phyloP scores from a whole-genome alignment of 1,140 invertebrate genomes.

The Hormaphis cornu region DNA sequence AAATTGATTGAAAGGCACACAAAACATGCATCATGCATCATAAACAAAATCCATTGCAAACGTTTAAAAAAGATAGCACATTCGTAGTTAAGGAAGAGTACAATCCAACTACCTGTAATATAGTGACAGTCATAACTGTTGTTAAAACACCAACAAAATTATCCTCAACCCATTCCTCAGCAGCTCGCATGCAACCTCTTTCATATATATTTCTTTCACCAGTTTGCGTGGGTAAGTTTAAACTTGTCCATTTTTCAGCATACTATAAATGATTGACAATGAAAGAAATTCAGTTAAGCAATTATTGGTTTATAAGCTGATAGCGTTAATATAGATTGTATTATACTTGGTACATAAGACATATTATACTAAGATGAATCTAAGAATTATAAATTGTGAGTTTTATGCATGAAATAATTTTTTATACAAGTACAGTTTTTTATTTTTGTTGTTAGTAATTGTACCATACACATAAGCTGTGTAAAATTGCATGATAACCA shows the following conservation, averaged over 20 bases:
- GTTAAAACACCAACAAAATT: constrained; percentile 81
- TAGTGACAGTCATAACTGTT: constrained; percentile 66
- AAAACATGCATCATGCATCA: background rate
- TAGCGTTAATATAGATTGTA: background rate
- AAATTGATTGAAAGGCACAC: background rate
- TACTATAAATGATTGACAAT: constrained; percentile 34
- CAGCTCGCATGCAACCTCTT: constrained; percentile 81
- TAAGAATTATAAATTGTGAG: too few relatives aligned
- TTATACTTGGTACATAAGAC: too few relatives aligned
- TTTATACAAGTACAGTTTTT: too few relatives aligned
- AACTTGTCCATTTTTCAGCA: constrained; percentile 37
- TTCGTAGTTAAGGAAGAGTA: background rate
- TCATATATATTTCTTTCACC: constrained; percentile 84
- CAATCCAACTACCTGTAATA: constrained; percentile 62
- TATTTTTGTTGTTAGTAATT: background rate
- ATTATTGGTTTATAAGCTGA: background rate
- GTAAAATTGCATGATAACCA: background rate
- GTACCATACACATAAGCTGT: background rate
- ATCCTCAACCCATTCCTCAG: constrained; percentile 87
- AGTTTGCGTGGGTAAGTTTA: constrained; percentile 46
- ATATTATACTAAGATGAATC: too few relatives aligned
- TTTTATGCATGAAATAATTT: too few relatives aligned
- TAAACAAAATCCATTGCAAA: background rate
- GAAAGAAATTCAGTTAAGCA: constrained; percentile 3
- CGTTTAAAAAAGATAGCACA: constrained; percentile 3